phyloP scores from a whole-genome alignment of 2,888 invertebrate genomes.

The Eilema caniola region DNA sequence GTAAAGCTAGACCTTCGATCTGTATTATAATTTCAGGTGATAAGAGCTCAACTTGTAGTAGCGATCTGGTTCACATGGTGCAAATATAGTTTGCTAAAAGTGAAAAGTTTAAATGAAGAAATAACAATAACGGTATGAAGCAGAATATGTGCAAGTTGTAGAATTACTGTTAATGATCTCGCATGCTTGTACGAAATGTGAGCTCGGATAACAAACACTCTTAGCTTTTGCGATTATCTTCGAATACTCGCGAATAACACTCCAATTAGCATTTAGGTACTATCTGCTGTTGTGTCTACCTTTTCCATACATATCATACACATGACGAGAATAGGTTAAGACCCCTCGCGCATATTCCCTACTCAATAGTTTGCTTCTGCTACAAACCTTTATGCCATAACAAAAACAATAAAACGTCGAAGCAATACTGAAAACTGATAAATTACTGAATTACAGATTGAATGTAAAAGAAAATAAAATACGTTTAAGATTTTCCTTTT shows the following conservation, averaged over 20 bases:
- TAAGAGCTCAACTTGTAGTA: constrained; percentile 32
- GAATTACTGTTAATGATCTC: constrained; percentile 13
- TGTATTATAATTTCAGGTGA: constrained; percentile 26
- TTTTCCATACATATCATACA: neutral
- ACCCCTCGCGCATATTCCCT: neutral
- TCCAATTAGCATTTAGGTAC: neutral
- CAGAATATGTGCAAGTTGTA: constrained; percentile 24
- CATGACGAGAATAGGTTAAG: neutral
- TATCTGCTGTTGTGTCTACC: neutral
- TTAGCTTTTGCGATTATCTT: neutral
- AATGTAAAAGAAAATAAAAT: neutral
- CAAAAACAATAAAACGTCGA: neutral
- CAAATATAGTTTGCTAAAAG: constrained; percentile 41
- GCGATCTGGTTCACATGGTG: constrained; percentile 37
- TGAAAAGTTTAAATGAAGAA: constrained; percentile 38
- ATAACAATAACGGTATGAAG: constrained; percentile 25
- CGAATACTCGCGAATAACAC: neutral
- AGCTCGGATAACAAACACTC: neutral
- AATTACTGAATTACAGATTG: too few relatives aligned
- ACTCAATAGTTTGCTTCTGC: neutral
- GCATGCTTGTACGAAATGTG: constrained; percentile 8
- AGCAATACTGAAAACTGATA: neutral
- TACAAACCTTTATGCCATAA: neutral
- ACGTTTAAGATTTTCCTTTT: neutral
- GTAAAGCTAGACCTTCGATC: constrained; percentile 31